Evolutionary conservation across 2,888 invertebrate genomes (phyloP), one percentile per base, ranked within the genome.

Genomic region (Spilosoma lubricipeda): DNA sequence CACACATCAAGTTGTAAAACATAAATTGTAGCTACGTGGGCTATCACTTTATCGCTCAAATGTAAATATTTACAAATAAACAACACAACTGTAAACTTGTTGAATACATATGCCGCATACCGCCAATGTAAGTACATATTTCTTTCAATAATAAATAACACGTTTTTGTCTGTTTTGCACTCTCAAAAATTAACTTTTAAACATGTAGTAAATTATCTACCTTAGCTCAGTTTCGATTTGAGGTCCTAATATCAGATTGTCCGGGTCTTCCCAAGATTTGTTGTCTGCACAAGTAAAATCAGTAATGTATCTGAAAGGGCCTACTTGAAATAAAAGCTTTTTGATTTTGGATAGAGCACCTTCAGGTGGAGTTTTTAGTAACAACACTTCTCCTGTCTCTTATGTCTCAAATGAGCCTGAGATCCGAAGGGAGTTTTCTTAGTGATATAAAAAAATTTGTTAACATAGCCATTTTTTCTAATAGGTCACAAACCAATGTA

Each of bases 11-110:
- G 11, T 39, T 39, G 39, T 39, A 39, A 39, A 39, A 39, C 11
- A 39, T 11, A 39, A 39, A 39, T 8, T 52, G 52, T 23, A 23
- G 11, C n/a, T 56, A 9, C 23, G 9, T 11, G 39, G 39, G 11
- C 39, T 0, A 1, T 39, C 39, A 39, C 39, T 5, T 9, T 39
- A 11, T 39, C 39, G 39, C 39, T 39, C 39, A 30, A 18, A 13
- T 63, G 18, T 13, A 30, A 27, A 20, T 67, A 48, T 67, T 67
- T 67, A 67, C 67, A 67, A 67, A 67, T 48, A 48, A 48, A 48
- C 48, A 67, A 67, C 23, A 48, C 67, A 33, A 33, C 4, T 67
- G 48, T 48, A 67, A 67, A 67, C 33, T 23, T 20, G 67, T 23
- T 67, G 45, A 9, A 23, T 30, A 67, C 33, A 30, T 63, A 27